Conservation (phyloP, 2,797 vertebrate species). For the Tauraco hartlaubi region DNA sequence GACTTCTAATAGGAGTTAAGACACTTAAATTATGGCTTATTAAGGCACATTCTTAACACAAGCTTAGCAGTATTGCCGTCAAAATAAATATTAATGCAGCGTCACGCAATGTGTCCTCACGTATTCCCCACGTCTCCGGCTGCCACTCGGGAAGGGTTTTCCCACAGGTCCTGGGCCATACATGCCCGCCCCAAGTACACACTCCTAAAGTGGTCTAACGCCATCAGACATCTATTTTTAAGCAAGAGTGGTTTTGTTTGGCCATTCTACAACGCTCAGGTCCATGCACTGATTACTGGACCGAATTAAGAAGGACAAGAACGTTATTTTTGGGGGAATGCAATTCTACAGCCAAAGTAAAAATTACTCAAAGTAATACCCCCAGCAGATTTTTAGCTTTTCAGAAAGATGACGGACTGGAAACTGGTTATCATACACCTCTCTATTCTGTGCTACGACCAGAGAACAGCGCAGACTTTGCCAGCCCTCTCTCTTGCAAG, state of each 20-base stretch:
- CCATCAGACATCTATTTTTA: not conserved
- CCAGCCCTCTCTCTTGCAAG: not conserved
- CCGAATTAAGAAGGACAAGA: not conserved
- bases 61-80: not conserved
- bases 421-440: not conserved
- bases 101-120: fast-evolving
- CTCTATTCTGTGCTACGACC: fast-evolving
- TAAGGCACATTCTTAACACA: not conserved
- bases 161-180: fast-evolving
- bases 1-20: not conserved
- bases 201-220: not conserved
- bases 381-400: not conserved
- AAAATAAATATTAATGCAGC: not conserved
- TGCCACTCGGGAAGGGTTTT: not conserved
- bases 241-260: not conserved
- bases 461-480: fast-evolving
- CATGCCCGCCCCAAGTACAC: fast-evolving
- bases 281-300: not conserved
- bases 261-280: not conserved
- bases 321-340: not conserved
- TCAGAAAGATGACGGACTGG: not conserved
- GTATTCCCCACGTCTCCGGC: not conserved
- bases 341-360: not conserved
- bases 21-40: not conserved
- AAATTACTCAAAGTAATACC: not conserved